Evolutionary conservation across 2,797 vertebrate genomes (phyloP).

Genomic region (Bradypodion ventrale): DNA sequence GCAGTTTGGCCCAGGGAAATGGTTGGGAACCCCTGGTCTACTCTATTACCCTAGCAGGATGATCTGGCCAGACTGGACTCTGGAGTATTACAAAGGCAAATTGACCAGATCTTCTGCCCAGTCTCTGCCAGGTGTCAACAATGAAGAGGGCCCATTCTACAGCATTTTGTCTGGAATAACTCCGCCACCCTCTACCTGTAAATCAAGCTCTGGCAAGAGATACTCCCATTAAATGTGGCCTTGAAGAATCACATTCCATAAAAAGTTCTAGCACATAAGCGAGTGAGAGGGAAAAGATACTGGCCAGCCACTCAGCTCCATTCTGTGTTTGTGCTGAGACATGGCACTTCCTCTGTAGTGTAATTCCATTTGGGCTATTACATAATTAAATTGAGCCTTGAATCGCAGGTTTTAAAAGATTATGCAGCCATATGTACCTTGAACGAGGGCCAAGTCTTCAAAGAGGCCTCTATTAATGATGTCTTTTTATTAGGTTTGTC

Average conservation of each 20-base stretch:
- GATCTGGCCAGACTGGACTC: no score
- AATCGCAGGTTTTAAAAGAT: constrained; percentile 95
- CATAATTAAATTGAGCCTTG: constrained; percentile 96
- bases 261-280: constrained; percentile 55
- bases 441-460: constrained; percentile 88
- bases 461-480: constrained; percentile 79
- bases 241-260: background rate
- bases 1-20: no score
- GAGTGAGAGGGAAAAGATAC: constrained; percentile 67
- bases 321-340: constrained; percentile 76
- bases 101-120: no score
- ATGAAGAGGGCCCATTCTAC: background rate
- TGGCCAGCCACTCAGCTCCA: constrained; percentile 71
- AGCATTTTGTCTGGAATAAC: background rate
- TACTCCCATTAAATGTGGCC: background rate
- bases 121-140: no score
- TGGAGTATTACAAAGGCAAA: no score
- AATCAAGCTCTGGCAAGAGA: background rate
- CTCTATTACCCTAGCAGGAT: no score
- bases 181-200: no score
- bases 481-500: constrained; percentile 79
- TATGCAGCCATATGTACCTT: constrained; percentile 96
- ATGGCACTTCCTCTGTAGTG: constrained; percentile 86
- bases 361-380: constrained; percentile 96
- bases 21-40: no score